Conservation (phyloP, 2,113 vertebrate species). For the Oncorhynchus tshawytscha region DNA sequence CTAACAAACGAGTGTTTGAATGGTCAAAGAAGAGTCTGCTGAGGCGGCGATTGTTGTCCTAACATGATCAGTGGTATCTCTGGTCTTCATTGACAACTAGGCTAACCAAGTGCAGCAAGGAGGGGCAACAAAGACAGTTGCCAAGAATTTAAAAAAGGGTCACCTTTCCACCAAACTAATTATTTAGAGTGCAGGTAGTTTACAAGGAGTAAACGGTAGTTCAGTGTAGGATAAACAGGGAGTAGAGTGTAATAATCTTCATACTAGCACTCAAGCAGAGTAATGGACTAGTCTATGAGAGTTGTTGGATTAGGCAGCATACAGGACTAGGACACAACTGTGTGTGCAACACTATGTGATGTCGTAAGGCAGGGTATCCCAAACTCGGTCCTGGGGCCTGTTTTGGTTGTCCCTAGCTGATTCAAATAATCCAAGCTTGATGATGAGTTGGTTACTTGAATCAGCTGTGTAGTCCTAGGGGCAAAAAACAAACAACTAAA, state of each 20-base stretch:
- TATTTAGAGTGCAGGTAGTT: constrained; percentile 83
- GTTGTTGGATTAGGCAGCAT: too few species aligned
- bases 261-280: background rate
- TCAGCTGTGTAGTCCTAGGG: too few species aligned
- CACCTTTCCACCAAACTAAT: constrained; percentile 69
- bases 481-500: too few species aligned
- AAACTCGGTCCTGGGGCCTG: too few species aligned
- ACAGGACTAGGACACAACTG: too few species aligned
- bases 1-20: background rate
- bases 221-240: constrained; percentile 54
- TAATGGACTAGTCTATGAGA: too few species aligned
- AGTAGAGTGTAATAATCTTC: constrained; percentile 9
- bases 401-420: too few species aligned
- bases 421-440: too few species aligned
- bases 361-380: too few species aligned
- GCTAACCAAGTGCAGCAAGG: background rate
- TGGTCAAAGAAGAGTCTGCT: background rate
- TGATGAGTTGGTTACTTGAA: too few species aligned
- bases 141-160: constrained; percentile 49
- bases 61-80: background rate
- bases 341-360: too few species aligned
- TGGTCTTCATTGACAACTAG: background rate
- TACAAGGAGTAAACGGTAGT: constrained; percentile 52
- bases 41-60: background rate
- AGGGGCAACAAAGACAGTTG: constrained; percentile 21